Evolutionary conservation across 1,140 invertebrate genomes (phyloP).

Genomic region (Chymomyza costata): DNA sequence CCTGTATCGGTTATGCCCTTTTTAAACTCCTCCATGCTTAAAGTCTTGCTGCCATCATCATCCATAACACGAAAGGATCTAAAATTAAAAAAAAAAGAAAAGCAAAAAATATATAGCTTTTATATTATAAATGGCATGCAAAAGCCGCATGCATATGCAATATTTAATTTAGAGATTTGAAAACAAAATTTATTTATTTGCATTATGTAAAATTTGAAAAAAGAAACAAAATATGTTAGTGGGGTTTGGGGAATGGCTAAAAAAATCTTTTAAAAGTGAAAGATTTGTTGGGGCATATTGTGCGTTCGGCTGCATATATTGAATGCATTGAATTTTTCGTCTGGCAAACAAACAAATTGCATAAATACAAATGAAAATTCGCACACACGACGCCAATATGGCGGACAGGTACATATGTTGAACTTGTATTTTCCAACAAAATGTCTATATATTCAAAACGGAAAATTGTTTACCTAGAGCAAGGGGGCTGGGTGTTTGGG

Average conservation of each 20-base stretch:
- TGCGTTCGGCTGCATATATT: conserved; percentile 38
- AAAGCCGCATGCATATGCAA: not conserved
- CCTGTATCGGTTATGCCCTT: conserved; percentile 87
- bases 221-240: conserved; percentile 19
- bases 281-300: too few relatives aligned
- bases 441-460: conserved; percentile 70
- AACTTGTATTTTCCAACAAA: conserved; percentile 62
- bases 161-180: conserved; percentile 4
- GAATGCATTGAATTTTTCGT: conserved; percentile 67
- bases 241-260: too few relatives aligned
- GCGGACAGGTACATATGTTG: conserved; percentile 41
- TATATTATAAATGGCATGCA: not conserved
- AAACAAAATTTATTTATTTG: conserved; percentile 26
- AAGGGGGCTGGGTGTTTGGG: too few relatives aligned
- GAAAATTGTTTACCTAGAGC: conserved; percentile 61
- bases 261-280: too few relatives aligned
- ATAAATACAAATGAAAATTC: conserved; percentile 70
- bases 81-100: conserved; percentile 19
- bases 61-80: conserved; percentile 95
- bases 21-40: conserved; percentile 89
- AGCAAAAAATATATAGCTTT: too few relatives aligned
- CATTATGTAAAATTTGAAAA: conserved; percentile 8
- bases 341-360: conserved; percentile 70
- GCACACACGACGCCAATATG: conserved; percentile 31
- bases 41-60: conserved; percentile 88